Conservation (phyloP, 2,888 invertebrate genomes). For the Peribatodes rhomboidaria region DNA sequence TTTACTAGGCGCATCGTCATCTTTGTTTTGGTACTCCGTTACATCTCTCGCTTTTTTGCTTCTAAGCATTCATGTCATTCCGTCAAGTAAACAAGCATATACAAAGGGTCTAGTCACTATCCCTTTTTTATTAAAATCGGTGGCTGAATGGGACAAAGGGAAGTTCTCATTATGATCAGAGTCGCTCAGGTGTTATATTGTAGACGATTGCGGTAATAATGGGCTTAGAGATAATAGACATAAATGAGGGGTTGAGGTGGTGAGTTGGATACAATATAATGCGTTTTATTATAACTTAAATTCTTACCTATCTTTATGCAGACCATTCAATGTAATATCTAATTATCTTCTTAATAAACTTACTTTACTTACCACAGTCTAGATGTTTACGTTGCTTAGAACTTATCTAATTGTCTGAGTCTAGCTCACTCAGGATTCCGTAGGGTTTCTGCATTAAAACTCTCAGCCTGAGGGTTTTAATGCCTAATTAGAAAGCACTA, state of each 20-base stretch:
- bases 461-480: too few relatives aligned
- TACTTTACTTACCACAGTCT: not conserved
- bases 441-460: too few relatives aligned
- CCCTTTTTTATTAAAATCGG: constrained; percentile 82
- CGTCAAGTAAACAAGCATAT: constrained; percentile 76
- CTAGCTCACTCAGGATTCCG: too few relatives aligned
- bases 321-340: not conserved
- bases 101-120: constrained; percentile 76
- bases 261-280: constrained; percentile 16
- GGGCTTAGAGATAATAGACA: constrained; percentile 64
- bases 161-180: constrained; percentile 80
- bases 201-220: constrained; percentile 69
- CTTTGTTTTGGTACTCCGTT: constrained; percentile 58
- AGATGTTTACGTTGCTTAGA: not conserved
- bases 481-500: too few relatives aligned
- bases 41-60: constrained; percentile 74
- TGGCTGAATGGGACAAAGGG: constrained; percentile 80
- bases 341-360: not conserved
- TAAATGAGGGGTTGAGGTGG: constrained; percentile 53
- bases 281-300: constrained; percentile 17
- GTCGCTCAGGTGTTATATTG: constrained; percentile 83
- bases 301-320: not conserved
- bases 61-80: constrained; percentile 79
- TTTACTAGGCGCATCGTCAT: constrained; percentile 48
- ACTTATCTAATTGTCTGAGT: too few relatives aligned